These are phyloP conservation scores for Anagyrus pseudococci DNA, from an alignment of 2,888 invertebrate species.

Conservation along the genomic window DNA sequence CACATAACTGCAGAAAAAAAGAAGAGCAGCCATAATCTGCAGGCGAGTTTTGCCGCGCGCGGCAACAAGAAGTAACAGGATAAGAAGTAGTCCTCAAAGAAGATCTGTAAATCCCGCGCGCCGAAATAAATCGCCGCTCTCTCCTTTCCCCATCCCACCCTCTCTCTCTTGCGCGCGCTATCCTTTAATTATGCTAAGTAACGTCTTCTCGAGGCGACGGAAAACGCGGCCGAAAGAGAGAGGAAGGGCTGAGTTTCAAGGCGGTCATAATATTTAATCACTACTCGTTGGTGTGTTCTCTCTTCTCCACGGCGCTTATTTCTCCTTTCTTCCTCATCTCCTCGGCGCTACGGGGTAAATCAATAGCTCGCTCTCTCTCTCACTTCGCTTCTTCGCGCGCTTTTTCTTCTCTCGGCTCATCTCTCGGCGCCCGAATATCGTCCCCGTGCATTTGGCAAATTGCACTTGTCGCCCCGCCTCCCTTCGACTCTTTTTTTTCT, in stretches of 20 bases:
- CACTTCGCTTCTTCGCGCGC: not conserved
- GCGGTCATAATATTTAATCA: slow-evolving; percentile 62
- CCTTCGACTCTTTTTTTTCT: too few species aligned
- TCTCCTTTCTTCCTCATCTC: not conserved
- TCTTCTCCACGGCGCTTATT: slow-evolving; percentile 19
- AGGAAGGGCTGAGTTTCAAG: slow-evolving; percentile 48
- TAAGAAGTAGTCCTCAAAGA: slow-evolving; percentile 14
- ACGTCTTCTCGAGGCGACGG: slow-evolving; percentile 44
- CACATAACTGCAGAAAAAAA: too few species aligned
- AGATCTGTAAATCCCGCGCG: slow-evolving; percentile 28
- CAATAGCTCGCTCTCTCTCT: slow-evolving; percentile 43
- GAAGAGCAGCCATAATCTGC: too few species aligned
- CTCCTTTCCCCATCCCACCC: slow-evolving; percentile 1
- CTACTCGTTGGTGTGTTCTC: slow-evolving; percentile 55
- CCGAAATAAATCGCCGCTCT: slow-evolving; percentile 28
- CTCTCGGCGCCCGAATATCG: too few species aligned
- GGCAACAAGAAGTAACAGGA: too few species aligned
- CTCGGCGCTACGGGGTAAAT: slow-evolving; percentile 41
- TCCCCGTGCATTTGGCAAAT: too few species aligned
- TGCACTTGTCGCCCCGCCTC: too few species aligned
- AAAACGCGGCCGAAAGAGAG: slow-evolving; percentile 16
- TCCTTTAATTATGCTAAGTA: slow-evolving; percentile 62
- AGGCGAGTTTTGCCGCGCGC: too few species aligned
- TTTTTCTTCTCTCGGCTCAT: not conserved
- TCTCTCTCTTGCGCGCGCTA: slow-evolving; percentile 23